Evolutionary conservation across 2,797 vertebrate species (phyloP).

Genomic region (Eremophila alpestris): DNA sequence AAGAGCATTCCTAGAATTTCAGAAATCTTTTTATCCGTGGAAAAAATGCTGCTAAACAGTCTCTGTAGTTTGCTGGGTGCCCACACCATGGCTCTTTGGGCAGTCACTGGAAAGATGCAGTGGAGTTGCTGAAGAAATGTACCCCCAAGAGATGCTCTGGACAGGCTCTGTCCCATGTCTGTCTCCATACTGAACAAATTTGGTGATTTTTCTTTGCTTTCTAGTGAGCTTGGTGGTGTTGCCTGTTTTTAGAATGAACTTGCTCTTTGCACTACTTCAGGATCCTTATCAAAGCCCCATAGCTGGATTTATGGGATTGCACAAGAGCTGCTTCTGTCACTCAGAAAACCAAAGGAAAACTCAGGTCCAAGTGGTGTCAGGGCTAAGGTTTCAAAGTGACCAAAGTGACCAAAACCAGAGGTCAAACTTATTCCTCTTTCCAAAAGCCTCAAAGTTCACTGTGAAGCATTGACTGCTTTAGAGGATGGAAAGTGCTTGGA

Average conservation of each 20-base stretch:
- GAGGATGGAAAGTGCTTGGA: neutral
- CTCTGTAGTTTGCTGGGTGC: neutral
- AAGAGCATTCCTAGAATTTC: neutral
- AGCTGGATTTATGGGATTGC: neutral
- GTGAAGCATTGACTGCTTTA: neutral
- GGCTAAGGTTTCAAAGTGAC: neutral
- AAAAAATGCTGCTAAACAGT: neutral
- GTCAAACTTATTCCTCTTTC: neutral
- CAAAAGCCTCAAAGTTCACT: neutral
- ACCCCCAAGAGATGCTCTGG: neutral
- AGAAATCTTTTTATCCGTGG: neutral
- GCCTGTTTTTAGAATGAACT: neutral
- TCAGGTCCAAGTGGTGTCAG: neutral
- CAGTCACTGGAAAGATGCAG: neutral
- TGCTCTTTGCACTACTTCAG: neutral
- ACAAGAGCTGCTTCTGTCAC: neutral
- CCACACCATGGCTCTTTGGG: neutral
- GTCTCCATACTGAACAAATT: neutral
- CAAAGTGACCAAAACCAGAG: neutral
- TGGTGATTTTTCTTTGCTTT: neutral
- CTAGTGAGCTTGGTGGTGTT: neutral
- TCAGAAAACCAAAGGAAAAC: neutral
- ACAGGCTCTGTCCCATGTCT: neutral
- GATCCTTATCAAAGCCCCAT: neutral
- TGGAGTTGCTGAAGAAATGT: neutral